Evolutionary conservation across 2,888 invertebrate genomes (phyloP), one percentile per base, ranked within the genome.

Genomic region (Archaeoteleia sp.): DNA sequence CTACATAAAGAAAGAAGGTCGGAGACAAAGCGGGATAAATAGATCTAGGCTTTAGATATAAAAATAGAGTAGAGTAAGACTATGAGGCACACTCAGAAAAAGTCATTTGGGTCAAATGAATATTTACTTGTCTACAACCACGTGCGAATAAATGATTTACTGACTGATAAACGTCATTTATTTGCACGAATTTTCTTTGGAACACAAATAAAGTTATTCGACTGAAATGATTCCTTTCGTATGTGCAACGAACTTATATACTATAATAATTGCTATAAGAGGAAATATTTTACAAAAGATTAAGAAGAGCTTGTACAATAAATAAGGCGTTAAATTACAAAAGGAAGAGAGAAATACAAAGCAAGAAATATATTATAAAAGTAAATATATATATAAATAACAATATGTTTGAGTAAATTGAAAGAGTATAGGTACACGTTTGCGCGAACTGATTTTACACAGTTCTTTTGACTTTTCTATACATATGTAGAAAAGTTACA

Each of bases 331-430:
- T 4, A 20, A 5, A 4, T 5, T 20, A 20, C 5, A 20, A 20
- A 20, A 5, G 46, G 65, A 48, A 53, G 67, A 62, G 61, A 70
- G 70, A 43, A 61, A 66, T 54, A 57, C 45, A 71, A 70, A 67
- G 5, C 68, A 73, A 73, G 69, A 69, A 62, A 60, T 74, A 75
- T 76, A 74, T 74, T 77, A 77, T 74, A 77, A 76, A 74, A 74
- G 73, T 67, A 45, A 71, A n/a, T n/a, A n/a, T n/a, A n/a, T n/a
- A n/a, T 72, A 76, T 71, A 75, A 73, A 73, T 75, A 77, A 76
- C 46, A 72, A 63, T 71, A 73, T 67, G 69, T 76, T 61, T 63
- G 48, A 67, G 49, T 72, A 63, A 67, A 71, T 63, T 65, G 48
- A 40, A 54, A 66, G 60, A 65, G 37, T 53, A 30, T 67, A 71